A percentile compares a stretch with the other conserved stretches of the same genome.
Evolutionary conservation across 2,797 vertebrate genomes (phyloP).

Genomic region (Dallia pectoralis): DNA sequence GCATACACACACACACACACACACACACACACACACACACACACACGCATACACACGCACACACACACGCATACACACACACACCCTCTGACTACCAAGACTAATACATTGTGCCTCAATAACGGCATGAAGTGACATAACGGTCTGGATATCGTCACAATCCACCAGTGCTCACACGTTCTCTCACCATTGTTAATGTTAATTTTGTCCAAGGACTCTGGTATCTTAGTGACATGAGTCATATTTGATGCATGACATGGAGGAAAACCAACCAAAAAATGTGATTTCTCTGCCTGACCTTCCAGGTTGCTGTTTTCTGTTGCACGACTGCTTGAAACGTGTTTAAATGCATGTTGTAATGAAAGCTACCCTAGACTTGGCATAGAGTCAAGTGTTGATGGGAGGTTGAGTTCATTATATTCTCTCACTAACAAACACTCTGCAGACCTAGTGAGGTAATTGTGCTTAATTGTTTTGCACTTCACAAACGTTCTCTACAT

Average conservation of each 20-base stretch:
- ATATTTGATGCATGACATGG: no score
- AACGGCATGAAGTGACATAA: not conserved
- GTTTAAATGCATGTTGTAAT: no score
- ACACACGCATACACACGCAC: not conserved
- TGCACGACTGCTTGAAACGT: no score
- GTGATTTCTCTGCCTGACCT: no score
- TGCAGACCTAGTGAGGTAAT: slow-evolving; percentile 11
- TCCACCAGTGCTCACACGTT: slow-evolving; percentile 6
- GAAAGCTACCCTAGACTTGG: slow-evolving; percentile 3
- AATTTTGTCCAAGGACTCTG: slow-evolving; percentile 7
- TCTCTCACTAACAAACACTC: slow-evolving; percentile 19
- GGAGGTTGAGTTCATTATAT: slow-evolving; percentile 35
- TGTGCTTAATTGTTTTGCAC: not conserved
- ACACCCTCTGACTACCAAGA: no score
- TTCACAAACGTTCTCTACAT: not conserved
- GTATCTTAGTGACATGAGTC: not conserved
- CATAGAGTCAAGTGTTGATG: slow-evolving; percentile 25
- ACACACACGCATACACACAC: no score
- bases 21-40: not conserved
- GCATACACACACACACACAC: not conserved
- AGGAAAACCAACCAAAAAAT: no score
- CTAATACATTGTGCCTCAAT: no score
- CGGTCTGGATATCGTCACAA: not conserved
- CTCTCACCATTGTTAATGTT: slow-evolving; percentile 12
- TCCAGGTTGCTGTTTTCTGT: no score